These are phyloP conservation scores for Sarcophaga caerulescens DNA, from an alignment of 2,888 invertebrate genomes.

Conservation along the genomic window DNA sequence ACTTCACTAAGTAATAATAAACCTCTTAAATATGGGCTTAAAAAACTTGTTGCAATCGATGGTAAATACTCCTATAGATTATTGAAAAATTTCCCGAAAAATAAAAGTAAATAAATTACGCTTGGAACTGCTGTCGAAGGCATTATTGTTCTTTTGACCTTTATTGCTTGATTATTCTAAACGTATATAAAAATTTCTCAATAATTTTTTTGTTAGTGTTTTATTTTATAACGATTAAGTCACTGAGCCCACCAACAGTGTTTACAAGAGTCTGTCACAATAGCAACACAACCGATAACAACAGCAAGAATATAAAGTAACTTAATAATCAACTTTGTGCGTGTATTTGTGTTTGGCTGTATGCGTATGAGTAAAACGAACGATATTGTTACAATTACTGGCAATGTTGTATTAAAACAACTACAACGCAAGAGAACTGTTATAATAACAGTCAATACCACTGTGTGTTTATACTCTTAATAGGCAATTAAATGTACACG, in stretches of 20 bases:
- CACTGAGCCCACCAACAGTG: constrained; percentile 39
- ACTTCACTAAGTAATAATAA: too few species aligned
- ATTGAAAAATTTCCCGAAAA: too few species aligned
- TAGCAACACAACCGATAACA: constrained; percentile 23
- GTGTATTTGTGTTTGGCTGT: background rate
- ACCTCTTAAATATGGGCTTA: too few species aligned
- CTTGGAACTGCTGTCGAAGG: background rate
- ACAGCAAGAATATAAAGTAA: constrained; percentile 29
- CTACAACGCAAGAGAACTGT: background rate
- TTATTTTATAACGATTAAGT: constrained; percentile 40
- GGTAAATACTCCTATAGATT: too few species aligned
- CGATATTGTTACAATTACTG: constrained; percentile 48
- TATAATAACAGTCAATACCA: constrained; percentile 23
- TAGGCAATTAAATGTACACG: constrained; percentile 81
- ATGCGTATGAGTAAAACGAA: background rate
- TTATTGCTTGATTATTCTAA: background rate
- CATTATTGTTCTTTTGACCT: background rate
- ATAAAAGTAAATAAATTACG: too few species aligned
- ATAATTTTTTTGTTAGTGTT: background rate
- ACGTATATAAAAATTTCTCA: background rate
- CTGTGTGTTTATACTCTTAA: constrained; percentile 72
- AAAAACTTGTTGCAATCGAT: too few species aligned
- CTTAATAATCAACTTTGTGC: constrained; percentile 37
- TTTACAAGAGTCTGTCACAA: constrained; percentile 27
- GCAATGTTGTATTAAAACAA: constrained; percentile 38